Base-by-base conservation (phyloP, 2,888 invertebrate genomes). In the Andrena marginata region DNA sequence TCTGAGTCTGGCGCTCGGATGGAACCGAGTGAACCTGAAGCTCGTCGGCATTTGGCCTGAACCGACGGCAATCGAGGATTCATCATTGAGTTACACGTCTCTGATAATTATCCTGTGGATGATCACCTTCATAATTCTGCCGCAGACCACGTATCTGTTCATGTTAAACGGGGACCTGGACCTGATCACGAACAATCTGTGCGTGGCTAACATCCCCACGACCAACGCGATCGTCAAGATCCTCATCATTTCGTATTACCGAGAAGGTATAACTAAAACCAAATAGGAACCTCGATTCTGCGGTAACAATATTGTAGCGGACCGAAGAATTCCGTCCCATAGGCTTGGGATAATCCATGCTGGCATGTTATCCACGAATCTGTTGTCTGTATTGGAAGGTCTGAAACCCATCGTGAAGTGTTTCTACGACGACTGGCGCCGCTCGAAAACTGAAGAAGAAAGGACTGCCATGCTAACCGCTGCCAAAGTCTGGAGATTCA, bases 1-100 rank as follows among this genome's bases (percentile, higher is more conserved):
- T 26, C 31, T 84, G 16, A 71, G 65, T 16, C 13, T 79, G n/a
- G 89, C 87, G 1, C 51, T 89, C 8, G 86, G 84, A 56, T 86
- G 87, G 86, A 88, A 89, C 65, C 85, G 88, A 13, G 65, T 75
- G 29, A 74, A 85, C 67, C 64, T 91, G 31, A 48, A 77, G 0
- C 49, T 90, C 2, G 33, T 91, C 16, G 90, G 91, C 13, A 71
- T 89, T 5, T 91, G 90, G 90, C 90, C 90, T 13, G 85, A 88
- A 26, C 74, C 78, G 6, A 23, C 56, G 16, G 10, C 13, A 13
- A 29, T 64, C n/a, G 63, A 56, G 4, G 59, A 13, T 23, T 59
- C 54, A 8, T 54, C 79, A 23, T 8, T 65, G 20, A 20, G 31
- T 23, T 71, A 60, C 48, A 67, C 59, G 20, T 56, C 67, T 31